A percentile compares a stretch with the other conserved stretches of the same genome.
Evolutionary conservation across 1,140 invertebrate species (phyloP).

Genomic region (Sminthurides bifidus): DNA sequence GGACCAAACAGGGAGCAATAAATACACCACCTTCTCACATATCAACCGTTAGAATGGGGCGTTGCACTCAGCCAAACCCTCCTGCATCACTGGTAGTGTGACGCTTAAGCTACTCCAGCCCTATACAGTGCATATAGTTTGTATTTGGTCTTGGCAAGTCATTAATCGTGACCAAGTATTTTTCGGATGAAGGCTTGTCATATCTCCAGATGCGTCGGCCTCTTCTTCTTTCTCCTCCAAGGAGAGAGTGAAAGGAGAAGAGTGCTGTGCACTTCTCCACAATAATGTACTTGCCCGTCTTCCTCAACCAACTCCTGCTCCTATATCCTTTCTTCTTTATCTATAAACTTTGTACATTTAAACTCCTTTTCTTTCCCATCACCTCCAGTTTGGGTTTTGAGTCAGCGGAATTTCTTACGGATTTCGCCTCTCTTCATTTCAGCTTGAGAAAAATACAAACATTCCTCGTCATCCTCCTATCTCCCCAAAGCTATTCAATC

Average conservation of each 20-base stretch:
- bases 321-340: not conserved
- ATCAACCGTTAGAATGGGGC: not conserved
- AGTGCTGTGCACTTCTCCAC: too few species aligned
- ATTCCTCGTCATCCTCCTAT: too few species aligned
- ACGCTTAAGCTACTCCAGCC: too few species aligned
- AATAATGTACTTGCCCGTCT: too few species aligned
- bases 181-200: conserved; percentile 32
- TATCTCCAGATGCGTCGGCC: conserved; percentile 31
- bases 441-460: conserved; percentile 25
- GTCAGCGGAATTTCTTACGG: not conserved
- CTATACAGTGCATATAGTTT: conserved; percentile 30
- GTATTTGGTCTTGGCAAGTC: conserved; percentile 34
- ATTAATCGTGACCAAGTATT: conserved; percentile 33
- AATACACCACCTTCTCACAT: not conserved
- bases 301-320: not conserved
- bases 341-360: not conserved
- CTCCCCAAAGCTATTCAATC: conserved; percentile 26
- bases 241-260: too few species aligned
- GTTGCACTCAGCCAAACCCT: too few species aligned
- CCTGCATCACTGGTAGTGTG: too few species aligned
- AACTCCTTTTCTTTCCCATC: not conserved
- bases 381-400: not conserved
- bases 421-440: not conserved
- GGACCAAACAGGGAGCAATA: not conserved
- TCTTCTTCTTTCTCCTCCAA: conserved; percentile 22